Evolutionary conservation across 2,797 vertebrate species (phyloP).

Genomic region (Intellagama lesueurii): DNA sequence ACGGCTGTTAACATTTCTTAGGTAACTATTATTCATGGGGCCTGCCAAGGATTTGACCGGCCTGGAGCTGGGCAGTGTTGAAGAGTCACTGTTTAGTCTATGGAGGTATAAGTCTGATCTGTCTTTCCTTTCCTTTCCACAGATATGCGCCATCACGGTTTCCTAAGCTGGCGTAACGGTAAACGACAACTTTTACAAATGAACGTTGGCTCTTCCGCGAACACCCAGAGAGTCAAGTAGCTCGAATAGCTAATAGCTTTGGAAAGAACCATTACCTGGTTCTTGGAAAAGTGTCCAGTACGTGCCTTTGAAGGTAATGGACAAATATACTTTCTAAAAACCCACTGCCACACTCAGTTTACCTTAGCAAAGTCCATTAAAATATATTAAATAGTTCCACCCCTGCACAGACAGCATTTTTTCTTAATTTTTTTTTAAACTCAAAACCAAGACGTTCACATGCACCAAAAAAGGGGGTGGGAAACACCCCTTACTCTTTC

Average conservation of each 20-base stretch:
- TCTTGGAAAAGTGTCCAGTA: constrained; percentile 51
- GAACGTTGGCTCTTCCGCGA: constrained; percentile 24
- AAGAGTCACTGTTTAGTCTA: constrained; percentile 72
- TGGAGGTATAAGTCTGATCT: constrained; percentile 50
- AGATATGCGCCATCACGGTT: constrained; percentile 27
- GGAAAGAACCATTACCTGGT: constrained; percentile 56
- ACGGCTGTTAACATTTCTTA: constrained; percentile 39
- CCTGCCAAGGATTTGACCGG: constrained; percentile 25
- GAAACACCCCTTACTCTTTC: neutral
- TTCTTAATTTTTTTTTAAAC: constrained; percentile 35
- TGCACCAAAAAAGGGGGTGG: no score
- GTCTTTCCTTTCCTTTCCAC: constrained; percentile 49
- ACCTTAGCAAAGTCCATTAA: constrained; percentile 52
- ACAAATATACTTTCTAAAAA: constrained; percentile 51
- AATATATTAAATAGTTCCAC: constrained; percentile 43
- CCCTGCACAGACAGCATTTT: constrained; percentile 40
- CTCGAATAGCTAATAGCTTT: constrained; percentile 29
- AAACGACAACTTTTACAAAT: constrained; percentile 44
- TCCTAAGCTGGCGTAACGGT: constrained; percentile 46
- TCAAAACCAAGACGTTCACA: constrained; percentile 39
- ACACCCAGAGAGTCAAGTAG: constrained; percentile 56
- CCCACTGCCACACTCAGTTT: constrained; percentile 4
- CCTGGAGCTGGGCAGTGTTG: constrained; percentile 43
- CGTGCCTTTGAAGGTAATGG: constrained; percentile 41
- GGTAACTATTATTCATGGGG: constrained; percentile 50